These are phyloP conservation scores for Leucoraja erinaceus DNA, from an alignment of 2,113 vertebrate genomes.

Conservation along the genomic window DNA sequence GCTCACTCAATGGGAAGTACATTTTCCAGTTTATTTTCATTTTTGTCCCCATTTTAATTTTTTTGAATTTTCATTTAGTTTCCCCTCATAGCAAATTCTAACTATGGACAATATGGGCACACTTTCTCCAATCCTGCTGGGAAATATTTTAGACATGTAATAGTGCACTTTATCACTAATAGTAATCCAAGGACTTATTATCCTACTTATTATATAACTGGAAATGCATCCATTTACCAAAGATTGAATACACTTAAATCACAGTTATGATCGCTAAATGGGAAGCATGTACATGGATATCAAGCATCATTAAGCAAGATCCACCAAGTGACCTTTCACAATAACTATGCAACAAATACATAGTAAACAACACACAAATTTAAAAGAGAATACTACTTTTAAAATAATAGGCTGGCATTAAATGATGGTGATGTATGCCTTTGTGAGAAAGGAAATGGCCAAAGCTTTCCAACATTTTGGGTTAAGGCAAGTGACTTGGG, in stretches of 20 bases:
- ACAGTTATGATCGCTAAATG: background rate
- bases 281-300: background rate
- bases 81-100: background rate
- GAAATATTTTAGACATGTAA: background rate
- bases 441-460: background rate
- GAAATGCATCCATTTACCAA: background rate
- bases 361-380: background rate
- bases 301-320: background rate
- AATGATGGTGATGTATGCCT: background rate
- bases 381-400: background rate
- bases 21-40: background rate
- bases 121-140: background rate
- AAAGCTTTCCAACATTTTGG: background rate
- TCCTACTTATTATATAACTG: background rate
- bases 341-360: background rate
- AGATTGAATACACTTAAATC: background rate
- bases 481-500: background rate
- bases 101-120: background rate
- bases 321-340: background rate
- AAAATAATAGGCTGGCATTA: background rate
- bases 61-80: background rate
- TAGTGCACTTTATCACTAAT: background rate
- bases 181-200: constrained; percentile 8
- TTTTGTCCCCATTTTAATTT: background rate
- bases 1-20: background rate